Percentiles rank a stretch among this genome's conserved stretches.
Evolutionary conservation across 2,888 invertebrate genomes (phyloP).

Genomic region (Liopterus haemorrhoidalis): DNA sequence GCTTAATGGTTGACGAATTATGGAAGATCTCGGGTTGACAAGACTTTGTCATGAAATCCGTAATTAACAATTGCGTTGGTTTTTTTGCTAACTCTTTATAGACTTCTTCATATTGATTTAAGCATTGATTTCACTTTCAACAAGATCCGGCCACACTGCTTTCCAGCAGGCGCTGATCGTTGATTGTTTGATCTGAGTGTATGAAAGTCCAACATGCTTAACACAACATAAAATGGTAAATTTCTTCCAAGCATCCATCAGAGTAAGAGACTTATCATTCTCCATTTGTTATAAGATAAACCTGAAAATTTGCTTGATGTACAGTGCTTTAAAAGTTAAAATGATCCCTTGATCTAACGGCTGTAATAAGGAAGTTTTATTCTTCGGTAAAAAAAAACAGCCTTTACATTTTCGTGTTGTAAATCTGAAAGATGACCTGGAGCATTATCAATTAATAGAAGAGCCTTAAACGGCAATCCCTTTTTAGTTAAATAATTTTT

Average conservation of each 20-base stretch:
- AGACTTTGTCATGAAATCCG: no score
- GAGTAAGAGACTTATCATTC: slow-evolving; percentile 8
- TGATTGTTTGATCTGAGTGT: slow-evolving; percentile 16
- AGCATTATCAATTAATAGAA: no score
- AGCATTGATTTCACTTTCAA: slow-evolving; percentile 2
- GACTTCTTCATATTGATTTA: slow-evolving; percentile 1
- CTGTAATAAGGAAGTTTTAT: no score
- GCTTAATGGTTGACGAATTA: no score
- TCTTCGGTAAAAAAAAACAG: no score
- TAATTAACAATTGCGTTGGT: no score
- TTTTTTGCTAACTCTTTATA: slow-evolving; percentile 8
- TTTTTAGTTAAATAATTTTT: slow-evolving; percentile 19
- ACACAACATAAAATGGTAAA: background rate
- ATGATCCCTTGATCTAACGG: no score
- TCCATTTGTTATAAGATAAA: slow-evolving; percentile 18
- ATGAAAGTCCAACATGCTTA: slow-evolving; percentile 13
- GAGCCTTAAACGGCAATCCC: background rate
- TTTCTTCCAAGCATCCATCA: background rate
- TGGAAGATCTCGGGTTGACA: no score
- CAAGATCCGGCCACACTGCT: background rate
- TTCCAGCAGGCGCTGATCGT: slow-evolving; percentile 10
- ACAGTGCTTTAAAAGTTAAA: slow-evolving; percentile 15
- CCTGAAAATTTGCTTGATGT: slow-evolving; percentile 15
- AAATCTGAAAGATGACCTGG: no score
- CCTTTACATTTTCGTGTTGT: no score